These are phyloP conservation scores for Hapalemur alaotrensis DNA, from an alignment of 2,797 vertebrate species.

Conservation along the genomic window DNA sequence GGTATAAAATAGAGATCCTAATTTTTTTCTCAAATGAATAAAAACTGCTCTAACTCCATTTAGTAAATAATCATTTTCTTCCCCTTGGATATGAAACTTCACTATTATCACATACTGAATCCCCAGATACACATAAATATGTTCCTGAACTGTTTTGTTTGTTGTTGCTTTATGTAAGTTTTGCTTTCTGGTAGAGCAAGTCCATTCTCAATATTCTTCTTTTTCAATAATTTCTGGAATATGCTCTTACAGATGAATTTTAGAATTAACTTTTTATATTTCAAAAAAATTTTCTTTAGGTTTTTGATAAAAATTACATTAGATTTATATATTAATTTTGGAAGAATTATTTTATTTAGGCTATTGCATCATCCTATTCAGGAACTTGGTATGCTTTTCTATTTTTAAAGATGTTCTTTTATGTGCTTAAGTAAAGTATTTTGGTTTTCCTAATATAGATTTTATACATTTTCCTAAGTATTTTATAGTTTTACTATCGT, in stretches of 20 bases:
- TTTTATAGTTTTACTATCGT: not conserved
- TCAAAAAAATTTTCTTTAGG: not conserved
- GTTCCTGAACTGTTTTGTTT: not conserved
- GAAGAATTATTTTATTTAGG: not conserved
- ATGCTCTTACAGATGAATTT: not conserved
- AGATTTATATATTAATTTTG: not conserved
- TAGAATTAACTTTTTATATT: slow-evolving; percentile 12
- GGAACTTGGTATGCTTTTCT: not conserved
- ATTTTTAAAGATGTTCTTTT: slow-evolving; percentile 10
- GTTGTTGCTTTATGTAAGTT: not conserved
- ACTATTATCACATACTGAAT: not conserved
- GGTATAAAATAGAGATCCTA: not conserved
- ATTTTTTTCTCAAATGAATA: not conserved
- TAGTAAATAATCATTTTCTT: not conserved
- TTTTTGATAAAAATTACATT: not conserved
- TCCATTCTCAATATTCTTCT: not conserved
- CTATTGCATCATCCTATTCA: not conserved
- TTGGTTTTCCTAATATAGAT: not conserved
- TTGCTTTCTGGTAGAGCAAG: not conserved
- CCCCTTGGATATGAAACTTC: not conserved
- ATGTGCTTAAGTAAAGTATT: not conserved
- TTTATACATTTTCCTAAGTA: not conserved
- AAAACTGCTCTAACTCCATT: not conserved
- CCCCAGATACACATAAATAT: not conserved
- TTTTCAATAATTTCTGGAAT: not conserved